These are phyloP conservation scores for Propithecus perrieri DNA, from an alignment of 2,797 vertebrate genomes.

Conservation along the genomic window DNA sequence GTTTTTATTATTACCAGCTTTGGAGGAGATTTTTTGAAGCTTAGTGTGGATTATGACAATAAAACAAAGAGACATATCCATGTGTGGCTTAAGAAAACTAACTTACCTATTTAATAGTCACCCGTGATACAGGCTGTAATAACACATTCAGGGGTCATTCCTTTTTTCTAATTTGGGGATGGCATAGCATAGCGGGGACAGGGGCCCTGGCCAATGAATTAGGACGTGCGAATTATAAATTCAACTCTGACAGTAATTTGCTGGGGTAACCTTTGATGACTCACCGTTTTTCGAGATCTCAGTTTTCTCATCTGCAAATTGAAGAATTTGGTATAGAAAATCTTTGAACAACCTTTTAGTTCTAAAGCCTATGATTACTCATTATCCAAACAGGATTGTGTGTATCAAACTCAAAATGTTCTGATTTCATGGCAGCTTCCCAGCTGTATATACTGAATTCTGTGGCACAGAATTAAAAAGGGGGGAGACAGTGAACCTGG, in stretches of 20 bases:
- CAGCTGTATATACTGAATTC: neutral
- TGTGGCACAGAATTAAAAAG: neutral
- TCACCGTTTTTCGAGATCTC: neutral
- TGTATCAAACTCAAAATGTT: neutral
- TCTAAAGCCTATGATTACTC: neutral
- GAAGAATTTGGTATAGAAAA: conserved; percentile 21
- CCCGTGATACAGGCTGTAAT: neutral
- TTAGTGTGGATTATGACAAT: neutral
- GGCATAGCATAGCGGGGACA: neutral
- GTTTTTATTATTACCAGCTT: neutral
- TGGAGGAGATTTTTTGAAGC: neutral
- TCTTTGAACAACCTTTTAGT: neutral
- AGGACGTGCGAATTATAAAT: neutral
- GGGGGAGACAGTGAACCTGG: neutral
- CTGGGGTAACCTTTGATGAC: neutral
- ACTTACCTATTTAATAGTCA: neutral
- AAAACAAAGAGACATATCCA: conserved; percentile 14
- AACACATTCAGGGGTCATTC: neutral
- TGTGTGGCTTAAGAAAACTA: neutral
- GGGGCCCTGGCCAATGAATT: neutral
- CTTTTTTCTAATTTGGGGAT: neutral
- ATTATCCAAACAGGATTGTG: neutral
- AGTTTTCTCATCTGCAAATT: conserved; percentile 34
- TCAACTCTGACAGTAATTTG: neutral
- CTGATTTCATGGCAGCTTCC: neutral